A percentile compares a stretch with the other conserved stretches of the same genome.
These are phyloP conservation scores for Nothura maculosa DNA, from an alignment of 2,797 vertebrate species.

Conservation along the genomic window DNA sequence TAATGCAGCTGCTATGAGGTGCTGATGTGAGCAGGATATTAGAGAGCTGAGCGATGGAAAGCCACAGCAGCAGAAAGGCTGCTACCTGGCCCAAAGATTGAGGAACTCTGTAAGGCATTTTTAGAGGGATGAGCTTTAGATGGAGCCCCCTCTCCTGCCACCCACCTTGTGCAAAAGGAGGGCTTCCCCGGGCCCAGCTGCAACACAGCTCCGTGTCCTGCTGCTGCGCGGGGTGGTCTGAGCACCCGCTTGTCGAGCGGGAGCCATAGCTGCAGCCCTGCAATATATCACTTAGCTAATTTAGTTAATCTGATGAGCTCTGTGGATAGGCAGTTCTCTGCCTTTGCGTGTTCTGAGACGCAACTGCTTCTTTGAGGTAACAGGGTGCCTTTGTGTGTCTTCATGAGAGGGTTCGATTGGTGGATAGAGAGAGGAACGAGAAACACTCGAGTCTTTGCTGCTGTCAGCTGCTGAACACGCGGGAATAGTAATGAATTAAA, in stretches of 20 bases:
- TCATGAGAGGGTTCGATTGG: background rate
- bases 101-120: background rate
- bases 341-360: background rate
- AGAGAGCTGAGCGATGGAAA: background rate
- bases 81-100: background rate
- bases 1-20: background rate
- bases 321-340: too few relatives aligned
- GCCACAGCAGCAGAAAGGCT: background rate
- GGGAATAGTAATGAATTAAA: background rate
- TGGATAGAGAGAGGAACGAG: background rate
- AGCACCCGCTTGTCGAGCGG: too few relatives aligned
- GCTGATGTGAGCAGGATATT: background rate
- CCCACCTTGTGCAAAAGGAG: background rate
- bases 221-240: too few relatives aligned
- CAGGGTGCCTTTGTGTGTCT: too few relatives aligned
- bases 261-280: background rate
- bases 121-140: background rate
- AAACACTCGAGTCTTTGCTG: background rate
- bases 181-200: background rate
- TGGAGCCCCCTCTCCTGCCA: background rate
- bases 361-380: background rate
- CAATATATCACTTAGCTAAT: background rate
- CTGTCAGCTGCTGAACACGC: background rate
- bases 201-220: too few relatives aligned
- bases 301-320: too few relatives aligned